A percentile compares a stretch with the other conserved stretches of the same genome.
These are phyloP conservation scores for Amblyjoppa proteus DNA, from an alignment of 2,888 invertebrate genomes.

Conservation along the genomic window DNA sequence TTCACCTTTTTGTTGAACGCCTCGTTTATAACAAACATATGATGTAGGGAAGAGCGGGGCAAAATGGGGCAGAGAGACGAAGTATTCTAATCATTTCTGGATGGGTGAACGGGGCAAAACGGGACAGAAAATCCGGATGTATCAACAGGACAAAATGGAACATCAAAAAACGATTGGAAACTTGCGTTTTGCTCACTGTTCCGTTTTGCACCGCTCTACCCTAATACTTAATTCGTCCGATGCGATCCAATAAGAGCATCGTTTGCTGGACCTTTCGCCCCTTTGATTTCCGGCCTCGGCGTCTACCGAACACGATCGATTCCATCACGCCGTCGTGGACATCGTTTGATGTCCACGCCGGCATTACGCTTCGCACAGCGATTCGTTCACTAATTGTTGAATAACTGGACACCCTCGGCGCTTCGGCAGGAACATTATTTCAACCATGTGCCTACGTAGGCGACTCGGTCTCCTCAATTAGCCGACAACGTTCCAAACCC, in stretches of 20 bases:
- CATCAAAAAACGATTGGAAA: no score
- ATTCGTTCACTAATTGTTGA: conserved; percentile 55
- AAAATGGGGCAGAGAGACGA: no score
- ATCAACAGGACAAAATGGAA: no score
- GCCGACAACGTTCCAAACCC: conserved; percentile 46
- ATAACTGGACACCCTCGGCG: conserved; percentile 44
- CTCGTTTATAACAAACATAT: no score
- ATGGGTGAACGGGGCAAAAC: no score
- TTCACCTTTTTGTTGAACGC: background rate
- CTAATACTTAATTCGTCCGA: background rate
- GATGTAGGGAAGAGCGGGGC: background rate
- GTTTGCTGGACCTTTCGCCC: background rate
- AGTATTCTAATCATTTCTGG: no score
- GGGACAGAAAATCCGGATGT: no score
- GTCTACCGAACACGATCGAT: conserved; percentile 51
- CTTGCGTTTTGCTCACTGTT: no score
- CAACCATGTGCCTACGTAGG: background rate
- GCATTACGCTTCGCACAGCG: conserved; percentile 54
- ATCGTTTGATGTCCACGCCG: conserved; percentile 64
- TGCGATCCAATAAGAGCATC: background rate
- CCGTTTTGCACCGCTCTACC: no score
- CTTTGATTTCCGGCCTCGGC: conserved; percentile 34
- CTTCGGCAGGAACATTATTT: conserved; percentile 47
- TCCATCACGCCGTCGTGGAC: conserved; percentile 46
- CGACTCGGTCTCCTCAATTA: conserved; percentile 49